A percentile compares a stretch with the other conserved stretches of the same genome.
Conservation (phyloP, 2,797 vertebrate genomes). For the Sebastes diaconus region DNA sequence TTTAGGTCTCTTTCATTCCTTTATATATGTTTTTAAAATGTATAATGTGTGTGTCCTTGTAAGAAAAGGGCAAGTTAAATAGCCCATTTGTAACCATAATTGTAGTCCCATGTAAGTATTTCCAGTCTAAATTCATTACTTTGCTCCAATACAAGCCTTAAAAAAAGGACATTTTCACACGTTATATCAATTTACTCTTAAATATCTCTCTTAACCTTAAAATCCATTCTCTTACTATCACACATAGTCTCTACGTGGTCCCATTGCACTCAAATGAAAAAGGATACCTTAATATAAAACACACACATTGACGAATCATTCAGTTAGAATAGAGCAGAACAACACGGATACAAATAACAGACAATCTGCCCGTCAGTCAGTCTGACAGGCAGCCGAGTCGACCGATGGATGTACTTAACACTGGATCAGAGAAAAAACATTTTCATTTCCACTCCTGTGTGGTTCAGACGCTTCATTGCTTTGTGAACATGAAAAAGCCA, state of each 20-base stretch:
- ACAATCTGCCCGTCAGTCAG: constrained; percentile 31
- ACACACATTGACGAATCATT: constrained; percentile 85
- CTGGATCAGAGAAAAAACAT: constrained; percentile 39
- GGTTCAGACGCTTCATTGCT: constrained; percentile 49
- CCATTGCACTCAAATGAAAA: constrained; percentile 69
- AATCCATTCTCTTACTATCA: constrained; percentile 1
- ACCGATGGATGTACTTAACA: constrained; percentile 45
- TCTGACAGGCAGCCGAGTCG: constrained; percentile 26
- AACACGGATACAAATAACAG: constrained; percentile 75
- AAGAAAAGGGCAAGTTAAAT: neutral
- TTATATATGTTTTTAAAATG: constrained; percentile 1
- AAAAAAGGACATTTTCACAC: neutral
- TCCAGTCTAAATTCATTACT: constrained; percentile 16
- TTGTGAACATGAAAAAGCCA: constrained; percentile 57
- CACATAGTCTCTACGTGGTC: constrained; percentile 63
- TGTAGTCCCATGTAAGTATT: neutral
- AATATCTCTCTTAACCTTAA: constrained; percentile 26
- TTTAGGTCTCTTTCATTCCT: constrained; percentile 18
- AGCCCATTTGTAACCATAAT: neutral
- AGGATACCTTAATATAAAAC: constrained; percentile 79
- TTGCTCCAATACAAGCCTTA: constrained; percentile 24
- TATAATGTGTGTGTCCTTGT: constrained; percentile 7
- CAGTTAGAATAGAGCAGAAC: constrained; percentile 78
- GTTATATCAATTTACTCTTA: constrained; percentile 12
- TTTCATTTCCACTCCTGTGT: constrained; percentile 12